Evolutionary conservation across 2,888 invertebrate species (phyloP).

Genomic region (Gisinianus flammeolus): DNA sequence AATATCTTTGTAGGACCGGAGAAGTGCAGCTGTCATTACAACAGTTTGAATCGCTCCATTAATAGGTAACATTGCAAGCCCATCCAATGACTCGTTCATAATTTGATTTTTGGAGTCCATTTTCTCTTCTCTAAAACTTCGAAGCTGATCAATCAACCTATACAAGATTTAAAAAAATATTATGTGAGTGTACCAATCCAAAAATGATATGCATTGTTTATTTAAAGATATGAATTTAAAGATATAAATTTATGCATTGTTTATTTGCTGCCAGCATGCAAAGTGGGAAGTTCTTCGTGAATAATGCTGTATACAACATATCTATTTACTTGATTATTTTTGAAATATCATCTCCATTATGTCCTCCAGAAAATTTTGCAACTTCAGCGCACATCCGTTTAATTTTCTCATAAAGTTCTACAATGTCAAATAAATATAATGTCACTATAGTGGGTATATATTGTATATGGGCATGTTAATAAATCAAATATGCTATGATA

Average conservation of each 20-base stretch:
- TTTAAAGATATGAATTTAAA: background rate
- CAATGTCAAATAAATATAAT: background rate
- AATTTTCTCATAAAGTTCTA: slow-evolving; percentile 70
- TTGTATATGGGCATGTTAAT: background rate
- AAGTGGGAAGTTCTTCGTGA: no score
- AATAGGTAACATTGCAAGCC: slow-evolving; percentile 31
- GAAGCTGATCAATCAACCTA: slow-evolving; percentile 39
- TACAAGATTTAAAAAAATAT: slow-evolving; percentile 1
- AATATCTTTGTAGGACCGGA: slow-evolving; percentile 84
- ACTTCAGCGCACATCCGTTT: slow-evolving; percentile 79
- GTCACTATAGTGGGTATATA: slow-evolving; percentile 4
- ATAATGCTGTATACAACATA: no score
- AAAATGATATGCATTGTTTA: background rate
- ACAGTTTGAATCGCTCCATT: slow-evolving; percentile 71
- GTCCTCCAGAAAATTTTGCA: slow-evolving; percentile 61
- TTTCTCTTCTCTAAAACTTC: slow-evolving; percentile 29
- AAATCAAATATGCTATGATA: background rate
- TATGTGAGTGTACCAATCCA: background rate
- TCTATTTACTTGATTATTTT: slow-evolving; percentile 50
- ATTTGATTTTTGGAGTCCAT: slow-evolving; percentile 14
- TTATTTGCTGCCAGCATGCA: background rate
- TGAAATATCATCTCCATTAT: slow-evolving; percentile 47
- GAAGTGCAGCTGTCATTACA: slow-evolving; percentile 80
- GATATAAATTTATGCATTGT: background rate
- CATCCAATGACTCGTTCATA: slow-evolving; percentile 1